Evolutionary conservation across 2,797 vertebrate genomes (phyloP).

Genomic region (Sebastes hubbsi): DNA sequence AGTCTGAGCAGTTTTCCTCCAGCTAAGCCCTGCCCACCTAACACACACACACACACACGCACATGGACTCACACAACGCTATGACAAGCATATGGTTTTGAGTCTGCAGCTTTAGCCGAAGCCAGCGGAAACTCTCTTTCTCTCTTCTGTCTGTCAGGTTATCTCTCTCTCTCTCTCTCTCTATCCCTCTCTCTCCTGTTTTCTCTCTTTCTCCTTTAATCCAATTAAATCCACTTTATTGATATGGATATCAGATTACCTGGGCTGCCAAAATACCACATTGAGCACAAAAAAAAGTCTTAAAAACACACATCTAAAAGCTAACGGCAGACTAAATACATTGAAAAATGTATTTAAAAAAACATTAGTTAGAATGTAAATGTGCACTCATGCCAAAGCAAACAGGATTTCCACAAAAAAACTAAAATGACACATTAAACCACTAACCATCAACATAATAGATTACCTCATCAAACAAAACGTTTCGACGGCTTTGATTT

Average conservation of each 20-base stretch:
- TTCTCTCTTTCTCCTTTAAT: slow-evolving; percentile 47
- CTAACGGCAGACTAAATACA: neutral
- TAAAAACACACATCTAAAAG: neutral
- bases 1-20: slow-evolving; percentile 70
- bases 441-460: neutral
- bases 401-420: neutral
- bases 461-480: neutral
- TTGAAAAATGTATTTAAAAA: no score
- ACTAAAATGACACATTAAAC: neutral
- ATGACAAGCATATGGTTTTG: slow-evolving; percentile 76
- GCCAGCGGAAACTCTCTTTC: slow-evolving; percentile 72
- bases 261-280: slow-evolving; percentile 29
- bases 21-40: slow-evolving; percentile 80
- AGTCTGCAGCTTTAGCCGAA: slow-evolving; percentile 63
- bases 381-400: neutral
- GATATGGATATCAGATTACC: slow-evolving; percentile 27
- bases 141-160: slow-evolving; percentile 37
- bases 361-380: neutral
- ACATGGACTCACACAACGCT: slow-evolving; percentile 56
- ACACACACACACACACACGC: slow-evolving; percentile 55
- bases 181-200: neutral
- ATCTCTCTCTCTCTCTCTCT: slow-evolving; percentile 27
- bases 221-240: slow-evolving; percentile 41
- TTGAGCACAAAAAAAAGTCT: neutral
- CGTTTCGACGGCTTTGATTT: neutral